Base-by-base conservation (phyloP, 2,797 vertebrate species). In the Hipposideros larvatus region DNA sequence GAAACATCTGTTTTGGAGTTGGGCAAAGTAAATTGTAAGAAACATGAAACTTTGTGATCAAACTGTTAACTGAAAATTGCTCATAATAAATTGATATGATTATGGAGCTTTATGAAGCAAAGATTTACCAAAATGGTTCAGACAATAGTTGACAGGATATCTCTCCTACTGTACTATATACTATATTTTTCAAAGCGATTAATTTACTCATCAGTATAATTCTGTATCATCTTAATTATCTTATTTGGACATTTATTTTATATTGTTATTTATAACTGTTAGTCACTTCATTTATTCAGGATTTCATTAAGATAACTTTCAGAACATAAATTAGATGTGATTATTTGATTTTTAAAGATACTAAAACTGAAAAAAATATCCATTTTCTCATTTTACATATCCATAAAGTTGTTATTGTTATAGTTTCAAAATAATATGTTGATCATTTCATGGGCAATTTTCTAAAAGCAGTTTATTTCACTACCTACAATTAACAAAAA, bases 201-300 rank as follows among this genome's bases (percentile, higher is more conserved):
- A 88, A 43, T 65, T 82, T 57, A 13, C 18, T 66, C 18, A 46
- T 87, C 11, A 68, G 15, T 61, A 11, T 51, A 87, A 84, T 77
- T 92, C 68, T 84, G 0, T 53, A 14, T 96, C 80, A 86, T 77
- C 24, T 48, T 90, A 51, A 57, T 6, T 18, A 80, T 88, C 48
- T 94, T 79, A n/a, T 65, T 89, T 92, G 70, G n/a, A 63, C 43
- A 19, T 77, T 85, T 89, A 82, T 80, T 87, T 96, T 74, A 74
- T 85, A 61, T 84, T 79, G 11, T 90, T 77, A 26, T 90, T 87
- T 85, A 28, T 53, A 74, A 46, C 9, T 41, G 8, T 79, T 92
- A 74, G 13, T 74, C 21, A 48, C 15, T 78, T 73, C 4, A 53
- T 4, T 80, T 95, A 85, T 51, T 86, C 22, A 83, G 22, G 66